Base-by-base conservation (phyloP, 1,140 invertebrate species). In the Solenopsis invicta region DNA sequence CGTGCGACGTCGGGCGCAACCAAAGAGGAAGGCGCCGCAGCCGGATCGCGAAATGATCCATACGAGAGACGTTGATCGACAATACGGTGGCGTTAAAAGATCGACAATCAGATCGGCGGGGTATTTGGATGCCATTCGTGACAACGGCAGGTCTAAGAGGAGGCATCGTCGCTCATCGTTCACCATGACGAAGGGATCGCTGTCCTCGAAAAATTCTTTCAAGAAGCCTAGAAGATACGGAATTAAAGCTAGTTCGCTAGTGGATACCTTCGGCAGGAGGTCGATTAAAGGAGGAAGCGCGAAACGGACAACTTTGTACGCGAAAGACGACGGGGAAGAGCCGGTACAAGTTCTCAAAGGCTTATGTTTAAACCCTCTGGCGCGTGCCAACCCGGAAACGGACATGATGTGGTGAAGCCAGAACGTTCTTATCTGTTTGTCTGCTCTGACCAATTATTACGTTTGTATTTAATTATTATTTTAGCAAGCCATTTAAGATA, bases 371-470 rank as follows among this genome's bases (percentile, higher is more conserved):
- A 95, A 95, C 92, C 94, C 95, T 12, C 75, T 95, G 13, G 94
- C 94, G 2, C 91, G 94, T 54, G 93, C 84, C 48, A 93, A 94
- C 81, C 86, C 90, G 21, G 92, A 94, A 61, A 88, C 92, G 0
- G 94, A 93, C 76, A 95, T 95, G 94, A 95, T 95, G 50, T 95
- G 95, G 95, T 95, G 29, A 94, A 54, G 4, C 41, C 4, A 41
- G 8, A 12, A 56, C 9, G 54, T 4, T 50, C 18, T 10, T 56
- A 66, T 34, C 18, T 64, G 24, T 37, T 81, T 52, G 21, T 37
- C 12, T 45, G 24, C 3, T 84, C 37, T 18, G 21, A n/a, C 1
- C 13, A 13, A 50, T 61, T 56, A 18, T 12, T 45, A 16, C 8
- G 45, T 61, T 84, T 41, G 59, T 61, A 48, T 21, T 24, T 56